Percentiles rank a stretch among this genome's conserved stretches.
These are phyloP conservation scores for Drosophila infuscata DNA, from an alignment of 2,888 invertebrate genomes.

Conservation along the genomic window DNA sequence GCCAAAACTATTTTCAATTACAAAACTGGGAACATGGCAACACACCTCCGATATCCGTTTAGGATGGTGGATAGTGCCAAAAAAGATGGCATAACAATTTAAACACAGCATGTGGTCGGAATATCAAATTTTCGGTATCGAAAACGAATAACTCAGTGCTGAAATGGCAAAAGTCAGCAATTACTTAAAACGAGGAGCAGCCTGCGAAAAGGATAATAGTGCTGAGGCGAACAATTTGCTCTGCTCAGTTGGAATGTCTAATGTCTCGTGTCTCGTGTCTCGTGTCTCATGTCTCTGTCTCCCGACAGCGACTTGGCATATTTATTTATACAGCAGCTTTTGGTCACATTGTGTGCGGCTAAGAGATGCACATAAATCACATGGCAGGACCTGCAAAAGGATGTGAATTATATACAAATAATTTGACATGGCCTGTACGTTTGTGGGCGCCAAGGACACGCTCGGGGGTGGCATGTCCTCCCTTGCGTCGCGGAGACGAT, in stretches of 20 bases:
- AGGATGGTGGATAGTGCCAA: slow-evolving; percentile 19
- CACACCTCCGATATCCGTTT: slow-evolving; percentile 34
- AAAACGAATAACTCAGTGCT: slow-evolving; percentile 74
- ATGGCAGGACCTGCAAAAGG: slow-evolving; percentile 64
- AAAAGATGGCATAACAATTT: slow-evolving; percentile 77
- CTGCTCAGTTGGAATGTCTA: slow-evolving; percentile 60
- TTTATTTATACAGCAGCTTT: slow-evolving; percentile 66
- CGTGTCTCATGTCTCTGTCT: slow-evolving; percentile 1
- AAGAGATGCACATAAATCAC: slow-evolving; percentile 74
- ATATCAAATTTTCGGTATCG: slow-evolving; percentile 83
- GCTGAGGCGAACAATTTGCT: slow-evolving; percentile 75
- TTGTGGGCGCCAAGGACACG: slow-evolving; percentile 40
- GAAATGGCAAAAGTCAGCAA: slow-evolving; percentile 75
- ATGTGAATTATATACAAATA: slow-evolving; percentile 82
- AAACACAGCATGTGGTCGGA: slow-evolving; percentile 84
- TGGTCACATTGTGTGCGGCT: slow-evolving; percentile 44
- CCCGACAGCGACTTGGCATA: slow-evolving; percentile 45
- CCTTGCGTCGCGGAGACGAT: slow-evolving; percentile 45
- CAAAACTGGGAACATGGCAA: slow-evolving; percentile 17
- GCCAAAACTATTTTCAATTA: slow-evolving; percentile 77
- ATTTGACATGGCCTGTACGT: slow-evolving; percentile 71
- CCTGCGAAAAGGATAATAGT: slow-evolving; percentile 74
- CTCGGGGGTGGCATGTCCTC: slow-evolving; percentile 22
- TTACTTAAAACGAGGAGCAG: slow-evolving; percentile 69
- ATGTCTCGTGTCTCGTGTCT: slow-evolving; percentile 36